Percentiles rank a stretch among this genome's conserved stretches.
Evolutionary conservation across 2,797 vertebrate species (phyloP).

Genomic region (Clarias platycephalus): DNA sequence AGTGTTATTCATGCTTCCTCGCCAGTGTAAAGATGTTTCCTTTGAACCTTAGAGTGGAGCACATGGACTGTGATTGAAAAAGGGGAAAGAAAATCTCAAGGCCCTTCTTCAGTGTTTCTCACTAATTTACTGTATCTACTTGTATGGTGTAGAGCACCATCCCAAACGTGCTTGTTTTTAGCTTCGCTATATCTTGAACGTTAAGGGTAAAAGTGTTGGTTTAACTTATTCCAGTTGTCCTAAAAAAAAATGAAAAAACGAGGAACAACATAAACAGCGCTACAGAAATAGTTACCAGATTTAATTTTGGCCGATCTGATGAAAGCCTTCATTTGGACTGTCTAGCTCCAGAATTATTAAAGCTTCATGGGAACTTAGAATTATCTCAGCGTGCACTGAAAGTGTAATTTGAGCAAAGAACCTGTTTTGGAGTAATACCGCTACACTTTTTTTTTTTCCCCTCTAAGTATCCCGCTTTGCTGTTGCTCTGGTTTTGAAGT

Average conservation of each 20-base stretch:
- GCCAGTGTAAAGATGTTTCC: slow-evolving; percentile 32
- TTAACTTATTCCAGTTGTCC: background rate
- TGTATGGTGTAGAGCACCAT: background rate
- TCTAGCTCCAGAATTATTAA: background rate
- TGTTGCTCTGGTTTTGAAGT: slow-evolving; percentile 9
- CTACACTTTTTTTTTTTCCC: slow-evolving; percentile 23
- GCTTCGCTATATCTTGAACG: background rate
- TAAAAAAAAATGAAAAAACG: background rate
- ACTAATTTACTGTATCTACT: background rate
- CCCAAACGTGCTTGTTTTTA: background rate
- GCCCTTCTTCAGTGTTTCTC: background rate
- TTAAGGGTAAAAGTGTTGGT: background rate
- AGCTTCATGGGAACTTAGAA: slow-evolving; percentile 1
- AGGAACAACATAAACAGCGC: too few species aligned
- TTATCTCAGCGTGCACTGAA: background rate
- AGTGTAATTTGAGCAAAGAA: background rate
- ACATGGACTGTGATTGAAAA: slow-evolving; percentile 12
- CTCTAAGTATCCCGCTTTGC: background rate
- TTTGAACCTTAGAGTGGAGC: slow-evolving; percentile 17
- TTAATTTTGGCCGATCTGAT: background rate
- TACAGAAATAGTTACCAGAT: background rate
- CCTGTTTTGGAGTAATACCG: slow-evolving; percentile 3
- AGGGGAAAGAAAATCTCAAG: background rate
- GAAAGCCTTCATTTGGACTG: background rate
- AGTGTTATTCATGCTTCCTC: slow-evolving; percentile 33